Evolutionary conservation across 2,888 invertebrate genomes (phyloP).

Genomic region (Pachliopta kotzebuea): DNA sequence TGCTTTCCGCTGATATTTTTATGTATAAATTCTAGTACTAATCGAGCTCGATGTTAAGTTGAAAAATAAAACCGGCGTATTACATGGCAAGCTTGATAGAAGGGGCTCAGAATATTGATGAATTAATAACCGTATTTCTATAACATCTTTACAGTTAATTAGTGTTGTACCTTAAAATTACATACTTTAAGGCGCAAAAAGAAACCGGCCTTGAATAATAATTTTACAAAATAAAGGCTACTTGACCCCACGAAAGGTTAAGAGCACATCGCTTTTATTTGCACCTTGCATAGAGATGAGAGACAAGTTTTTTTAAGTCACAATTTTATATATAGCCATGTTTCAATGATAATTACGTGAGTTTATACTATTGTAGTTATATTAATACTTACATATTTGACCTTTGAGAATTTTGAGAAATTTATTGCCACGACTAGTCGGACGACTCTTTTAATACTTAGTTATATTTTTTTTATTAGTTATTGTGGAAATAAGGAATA

Average conservation of each 20-base stretch:
- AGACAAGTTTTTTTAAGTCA: constrained; percentile 51
- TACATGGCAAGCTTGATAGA: background rate
- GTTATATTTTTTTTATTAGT: constrained; percentile 1
- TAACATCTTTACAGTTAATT: constrained; percentile 6
- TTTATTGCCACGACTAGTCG: constrained; percentile 19
- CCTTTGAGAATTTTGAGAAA: constrained; percentile 33
- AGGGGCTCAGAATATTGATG: background rate
- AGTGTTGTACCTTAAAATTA: constrained; percentile 20
- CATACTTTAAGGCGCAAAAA: constrained; percentile 38
- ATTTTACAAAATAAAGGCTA: constrained; percentile 66
- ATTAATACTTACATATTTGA: constrained; percentile 33
- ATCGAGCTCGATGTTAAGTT: too few relatives aligned
- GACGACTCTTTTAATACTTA: constrained; percentile 7
- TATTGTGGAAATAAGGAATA: background rate
- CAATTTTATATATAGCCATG: constrained; percentile 37
- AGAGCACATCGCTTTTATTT: constrained; percentile 72
- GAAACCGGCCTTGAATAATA: constrained; percentile 64
- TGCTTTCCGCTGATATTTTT: too few relatives aligned
- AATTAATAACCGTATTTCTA: background rate
- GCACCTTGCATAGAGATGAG: constrained; percentile 50
- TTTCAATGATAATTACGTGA: constrained; percentile 35
- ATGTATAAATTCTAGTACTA: too few relatives aligned
- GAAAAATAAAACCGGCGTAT: too few relatives aligned
- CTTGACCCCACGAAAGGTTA: constrained; percentile 72
- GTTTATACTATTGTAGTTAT: constrained; percentile 34